Conservation (phyloP, 2,888 invertebrate genomes). For the Teleogryllus oceanicus region DNA sequence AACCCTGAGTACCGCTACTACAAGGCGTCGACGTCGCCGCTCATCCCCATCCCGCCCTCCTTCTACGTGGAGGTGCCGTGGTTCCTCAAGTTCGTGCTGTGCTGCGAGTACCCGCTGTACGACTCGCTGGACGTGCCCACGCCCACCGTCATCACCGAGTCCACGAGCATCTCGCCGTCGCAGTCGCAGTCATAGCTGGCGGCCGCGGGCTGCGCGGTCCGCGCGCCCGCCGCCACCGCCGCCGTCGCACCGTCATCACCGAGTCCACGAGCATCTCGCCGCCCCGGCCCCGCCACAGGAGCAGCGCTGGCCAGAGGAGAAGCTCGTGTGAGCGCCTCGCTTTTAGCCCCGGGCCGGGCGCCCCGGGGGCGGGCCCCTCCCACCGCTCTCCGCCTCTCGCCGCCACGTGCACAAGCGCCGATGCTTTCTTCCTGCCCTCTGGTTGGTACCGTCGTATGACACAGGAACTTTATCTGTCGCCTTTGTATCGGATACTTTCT, state of each 20-base stretch:
- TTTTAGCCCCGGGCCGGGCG: too few species aligned
- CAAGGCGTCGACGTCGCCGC: constrained; percentile 81
- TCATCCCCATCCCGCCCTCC: constrained; percentile 83
- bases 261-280: too few species aligned
- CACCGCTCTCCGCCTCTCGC: too few species aligned
- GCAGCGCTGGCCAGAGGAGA: background rate
- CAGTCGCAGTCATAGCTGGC: constrained; percentile 67
- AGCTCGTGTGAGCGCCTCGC: background rate
- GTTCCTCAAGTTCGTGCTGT: constrained; percentile 75
- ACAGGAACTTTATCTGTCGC: too few species aligned
- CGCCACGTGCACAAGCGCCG: too few species aligned
- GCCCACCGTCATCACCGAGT: constrained; percentile 63
- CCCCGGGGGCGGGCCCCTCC: too few species aligned
- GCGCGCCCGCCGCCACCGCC: constrained; percentile 12
- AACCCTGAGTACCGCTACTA: constrained; percentile 83
- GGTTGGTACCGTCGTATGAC: too few species aligned
- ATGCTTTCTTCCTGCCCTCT: too few species aligned
- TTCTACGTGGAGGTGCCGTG: constrained; percentile 83
- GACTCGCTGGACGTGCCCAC: constrained; percentile 65
- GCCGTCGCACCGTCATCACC: too few species aligned
- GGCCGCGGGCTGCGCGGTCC: constrained; percentile 31
- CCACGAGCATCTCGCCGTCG: constrained; percentile 66
- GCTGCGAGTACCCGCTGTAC: constrained; percentile 87
- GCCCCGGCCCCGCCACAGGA: background rate
- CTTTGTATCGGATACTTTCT: too few species aligned